Evolutionary conservation across 2,888 invertebrate species (phyloP).

Genomic region (Capitulum mitella): DNA sequence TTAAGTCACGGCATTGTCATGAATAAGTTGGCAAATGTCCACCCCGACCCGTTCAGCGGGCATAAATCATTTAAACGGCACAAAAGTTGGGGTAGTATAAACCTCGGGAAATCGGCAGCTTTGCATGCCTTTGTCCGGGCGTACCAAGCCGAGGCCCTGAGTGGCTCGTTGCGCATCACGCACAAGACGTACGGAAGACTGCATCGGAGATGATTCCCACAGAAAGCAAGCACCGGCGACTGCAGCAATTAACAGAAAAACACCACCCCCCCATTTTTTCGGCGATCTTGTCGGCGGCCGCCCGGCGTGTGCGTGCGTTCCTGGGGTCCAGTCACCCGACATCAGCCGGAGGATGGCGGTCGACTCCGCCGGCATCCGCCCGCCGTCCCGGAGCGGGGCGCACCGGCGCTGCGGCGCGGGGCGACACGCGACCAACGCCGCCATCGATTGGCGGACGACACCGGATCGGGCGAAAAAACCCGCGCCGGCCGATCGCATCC

Average conservation of each 20-base stretch:
- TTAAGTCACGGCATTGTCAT: neutral
- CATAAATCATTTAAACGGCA: neutral
- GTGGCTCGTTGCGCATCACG: no score
- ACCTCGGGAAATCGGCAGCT: neutral
- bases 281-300: no score
- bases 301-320: no score
- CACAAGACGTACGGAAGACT: neutral
- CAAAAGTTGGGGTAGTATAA: neutral
- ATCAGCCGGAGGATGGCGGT: no score
- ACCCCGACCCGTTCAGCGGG: neutral
- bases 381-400: no score
- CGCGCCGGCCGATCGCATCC: neutral
- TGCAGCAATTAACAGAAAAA: constrained; percentile 12
- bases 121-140: neutral
- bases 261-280: no score
- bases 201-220: neutral
- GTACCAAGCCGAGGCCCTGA: no score
- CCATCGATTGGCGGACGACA: no score
- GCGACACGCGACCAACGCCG: neutral
- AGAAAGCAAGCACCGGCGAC: neutral
- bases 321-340: no score
- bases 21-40: neutral
- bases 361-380: no score
- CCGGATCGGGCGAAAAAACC: no score
- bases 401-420: neutral